These are phyloP conservation scores for Corythaixoides concolor DNA, from an alignment of 2,113 vertebrate species.

Conservation along the genomic window DNA sequence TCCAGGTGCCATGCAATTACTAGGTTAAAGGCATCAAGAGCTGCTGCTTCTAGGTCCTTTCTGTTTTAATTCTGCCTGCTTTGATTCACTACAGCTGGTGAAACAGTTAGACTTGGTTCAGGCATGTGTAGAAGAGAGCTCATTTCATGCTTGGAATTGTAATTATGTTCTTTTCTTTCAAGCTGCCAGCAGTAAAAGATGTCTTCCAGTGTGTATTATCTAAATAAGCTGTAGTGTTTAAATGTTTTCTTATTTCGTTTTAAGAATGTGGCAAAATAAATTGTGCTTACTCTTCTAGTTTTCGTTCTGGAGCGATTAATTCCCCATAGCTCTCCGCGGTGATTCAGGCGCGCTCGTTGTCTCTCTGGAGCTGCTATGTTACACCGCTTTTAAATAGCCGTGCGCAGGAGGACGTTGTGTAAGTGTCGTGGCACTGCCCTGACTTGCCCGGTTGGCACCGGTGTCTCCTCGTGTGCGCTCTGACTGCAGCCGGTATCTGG, in stretches of 20 bases:
- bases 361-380: neutral
- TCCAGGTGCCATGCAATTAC: conserved; percentile 79
- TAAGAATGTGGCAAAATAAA: conserved; percentile 53
- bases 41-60: conserved; percentile 55
- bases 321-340: neutral
- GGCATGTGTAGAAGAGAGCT: conserved; percentile 72
- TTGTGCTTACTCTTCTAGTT: conserved; percentile 36
- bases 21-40: conserved; percentile 51
- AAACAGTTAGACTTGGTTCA: conserved; percentile 64
- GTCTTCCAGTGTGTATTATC: conserved; percentile 57
- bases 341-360: neutral
- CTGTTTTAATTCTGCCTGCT: conserved; percentile 59
- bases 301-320: neutral
- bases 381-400: neutral
- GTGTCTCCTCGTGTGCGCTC: neutral
- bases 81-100: conserved; percentile 81
- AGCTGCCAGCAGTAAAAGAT: conserved; percentile 65
- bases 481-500: neutral
- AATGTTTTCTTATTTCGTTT: conserved; percentile 55
- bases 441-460: neutral
- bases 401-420: neutral
- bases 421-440: neutral
- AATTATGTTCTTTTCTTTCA: conserved; percentile 70
- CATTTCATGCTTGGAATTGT: conserved; percentile 71
- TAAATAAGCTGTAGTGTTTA: conserved; percentile 55